Evolutionary conservation across 1,140 invertebrate genomes (phyloP).

Genomic region (Calliopsis andreniformis): DNA sequence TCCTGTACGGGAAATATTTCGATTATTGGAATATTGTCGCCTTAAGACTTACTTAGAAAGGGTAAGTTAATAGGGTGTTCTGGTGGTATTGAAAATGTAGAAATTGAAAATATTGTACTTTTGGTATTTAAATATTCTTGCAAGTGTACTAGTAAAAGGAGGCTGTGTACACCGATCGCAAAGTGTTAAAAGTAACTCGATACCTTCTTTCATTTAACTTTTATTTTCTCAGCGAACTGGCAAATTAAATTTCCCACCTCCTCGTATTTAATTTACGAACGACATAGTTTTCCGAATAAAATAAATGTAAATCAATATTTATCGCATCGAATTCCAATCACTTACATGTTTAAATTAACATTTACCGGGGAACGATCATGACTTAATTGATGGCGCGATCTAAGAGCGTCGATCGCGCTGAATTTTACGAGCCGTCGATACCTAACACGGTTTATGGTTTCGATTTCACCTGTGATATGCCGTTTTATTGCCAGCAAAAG

Average conservation of each 20-base stretch:
- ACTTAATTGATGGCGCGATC: conserved; percentile 15
- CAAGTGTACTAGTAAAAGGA: no score
- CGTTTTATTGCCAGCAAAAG: conserved; percentile 37
- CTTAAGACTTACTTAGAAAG: no score
- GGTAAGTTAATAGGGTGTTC: no score
- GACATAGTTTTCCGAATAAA: not conserved
- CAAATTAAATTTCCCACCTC: not conserved
- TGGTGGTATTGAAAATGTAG: no score
- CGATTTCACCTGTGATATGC: conserved; percentile 25
- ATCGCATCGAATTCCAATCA: not conserved
- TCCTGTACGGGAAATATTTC: not conserved
- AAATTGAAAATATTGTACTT: no score
- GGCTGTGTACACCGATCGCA: no score
- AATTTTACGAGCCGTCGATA: conserved; percentile 28
- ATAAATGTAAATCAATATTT: not conserved
- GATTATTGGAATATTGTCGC: no score
- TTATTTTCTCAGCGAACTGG: not conserved
- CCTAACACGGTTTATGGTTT: conserved; percentile 40
- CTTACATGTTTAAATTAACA: not conserved
- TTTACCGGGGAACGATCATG: not conserved
- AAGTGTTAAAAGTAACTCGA: not conserved
- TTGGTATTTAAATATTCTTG: no score
- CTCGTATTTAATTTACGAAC: not conserved
- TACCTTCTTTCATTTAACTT: not conserved
- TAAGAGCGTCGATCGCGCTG: conserved; percentile 13